Evolutionary conservation across 30 jellyfish, hydroid and myxozoan genomes (phyloP).

Genomic region (Mastigias papua): DNA sequence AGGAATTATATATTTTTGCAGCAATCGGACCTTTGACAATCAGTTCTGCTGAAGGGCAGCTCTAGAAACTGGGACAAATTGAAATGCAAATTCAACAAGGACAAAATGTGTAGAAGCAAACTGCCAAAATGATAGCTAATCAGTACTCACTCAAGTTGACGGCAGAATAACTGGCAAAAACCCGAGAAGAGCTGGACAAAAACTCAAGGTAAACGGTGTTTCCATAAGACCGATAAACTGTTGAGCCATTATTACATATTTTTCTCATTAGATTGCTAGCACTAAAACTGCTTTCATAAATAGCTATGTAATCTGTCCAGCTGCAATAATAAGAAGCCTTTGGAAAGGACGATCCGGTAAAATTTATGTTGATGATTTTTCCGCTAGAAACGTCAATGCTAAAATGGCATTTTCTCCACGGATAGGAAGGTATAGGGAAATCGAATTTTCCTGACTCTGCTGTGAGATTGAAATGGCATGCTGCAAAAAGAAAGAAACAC

Average conservation of each 20-base stretch:
- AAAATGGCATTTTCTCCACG: neutral
- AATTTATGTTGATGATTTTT: neutral
- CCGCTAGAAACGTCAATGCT: neutral
- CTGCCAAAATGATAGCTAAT: too few species aligned
- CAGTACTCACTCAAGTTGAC: too few species aligned
- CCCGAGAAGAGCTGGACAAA: neutral
- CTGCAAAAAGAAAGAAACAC: neutral
- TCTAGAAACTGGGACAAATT: too few species aligned
- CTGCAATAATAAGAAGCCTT: neutral
- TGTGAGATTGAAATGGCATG: neutral
- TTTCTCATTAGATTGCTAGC: neutral
- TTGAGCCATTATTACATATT: neutral
- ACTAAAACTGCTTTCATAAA: neutral
- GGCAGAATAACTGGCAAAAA: neutral
- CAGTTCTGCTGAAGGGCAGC: too few species aligned
- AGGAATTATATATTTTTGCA: too few species aligned
- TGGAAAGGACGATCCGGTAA: neutral
- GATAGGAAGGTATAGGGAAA: neutral
- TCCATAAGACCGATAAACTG: neutral
- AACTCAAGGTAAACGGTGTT: neutral
- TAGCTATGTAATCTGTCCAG: neutral
- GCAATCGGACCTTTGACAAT: too few species aligned
- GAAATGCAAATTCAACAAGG: neutral
- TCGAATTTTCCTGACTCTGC: neutral
- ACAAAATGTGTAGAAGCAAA: neutral